These are phyloP conservation scores for Spermophilus dauricus DNA, from an alignment of 2,113 vertebrate species.

Conservation along the genomic window DNA sequence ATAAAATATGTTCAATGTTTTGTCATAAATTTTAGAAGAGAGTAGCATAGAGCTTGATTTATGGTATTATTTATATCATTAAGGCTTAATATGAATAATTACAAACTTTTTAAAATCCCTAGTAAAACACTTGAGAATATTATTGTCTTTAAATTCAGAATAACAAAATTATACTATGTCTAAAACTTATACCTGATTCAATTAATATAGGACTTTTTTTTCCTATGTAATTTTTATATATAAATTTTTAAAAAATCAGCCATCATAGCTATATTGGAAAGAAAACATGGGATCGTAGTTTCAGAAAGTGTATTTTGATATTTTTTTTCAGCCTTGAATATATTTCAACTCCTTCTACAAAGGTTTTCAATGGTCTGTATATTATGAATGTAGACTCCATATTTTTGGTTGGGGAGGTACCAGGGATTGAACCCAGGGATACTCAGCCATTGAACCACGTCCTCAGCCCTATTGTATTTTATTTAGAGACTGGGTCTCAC, in stretches of 20 bases:
- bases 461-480: no score
- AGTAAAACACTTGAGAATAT: constrained; percentile 47
- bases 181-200: constrained; percentile 13
- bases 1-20: constrained; percentile 58
- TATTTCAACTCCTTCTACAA: constrained; percentile 14
- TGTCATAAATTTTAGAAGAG: constrained; percentile 56
- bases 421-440: no score
- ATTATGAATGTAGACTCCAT: background rate
- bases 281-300: constrained; percentile 26
- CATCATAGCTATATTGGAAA: constrained; percentile 27
- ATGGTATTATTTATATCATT: background rate
- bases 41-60: constrained; percentile 52
- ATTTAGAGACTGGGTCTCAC: no score
- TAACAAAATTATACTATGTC: background rate
- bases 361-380: background rate
- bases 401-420: background rate
- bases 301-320: constrained; percentile 57
- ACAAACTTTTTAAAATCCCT: constrained; percentile 46
- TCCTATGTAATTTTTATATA: constrained; percentile 1
- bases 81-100: constrained; percentile 21
- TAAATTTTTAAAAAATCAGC: background rate
- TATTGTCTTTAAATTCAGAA: constrained; percentile 59
- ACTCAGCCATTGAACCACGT: no score
- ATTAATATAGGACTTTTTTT: background rate
- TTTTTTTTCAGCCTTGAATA: constrained; percentile 49